A percentile compares a stretch with the other conserved stretches of the same genome.
These are phyloP conservation scores for Gortyna flavago DNA, from an alignment of 2,888 invertebrate species.

Conservation along the genomic window DNA sequence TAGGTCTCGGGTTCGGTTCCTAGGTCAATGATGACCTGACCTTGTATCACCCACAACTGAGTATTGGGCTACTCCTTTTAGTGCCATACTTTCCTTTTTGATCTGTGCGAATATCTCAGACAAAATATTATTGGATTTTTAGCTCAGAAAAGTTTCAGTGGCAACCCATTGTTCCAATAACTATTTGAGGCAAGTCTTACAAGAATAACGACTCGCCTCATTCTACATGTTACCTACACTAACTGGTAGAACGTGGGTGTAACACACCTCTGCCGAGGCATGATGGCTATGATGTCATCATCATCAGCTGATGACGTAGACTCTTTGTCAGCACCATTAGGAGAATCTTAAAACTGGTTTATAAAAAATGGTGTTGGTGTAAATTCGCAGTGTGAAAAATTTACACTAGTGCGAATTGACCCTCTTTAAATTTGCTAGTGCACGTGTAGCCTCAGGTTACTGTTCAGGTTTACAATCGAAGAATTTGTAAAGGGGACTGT, in stretches of 20 bases:
- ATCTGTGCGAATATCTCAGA: not conserved
- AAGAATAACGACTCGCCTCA: not conserved
- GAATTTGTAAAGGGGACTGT: not conserved
- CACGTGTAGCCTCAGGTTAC: not conserved
- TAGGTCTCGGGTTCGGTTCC: not conserved
- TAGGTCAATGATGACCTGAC: not conserved
- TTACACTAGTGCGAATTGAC: not conserved
- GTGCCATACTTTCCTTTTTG: not conserved
- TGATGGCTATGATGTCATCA: not conserved
- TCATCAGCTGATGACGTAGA: not conserved
- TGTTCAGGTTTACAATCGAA: not conserved
- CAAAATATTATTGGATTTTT: not conserved
- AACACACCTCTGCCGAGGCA: too few relatives aligned
- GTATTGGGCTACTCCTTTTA: not conserved
- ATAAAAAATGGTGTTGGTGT: not conserved
- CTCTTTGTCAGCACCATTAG: too few relatives aligned
- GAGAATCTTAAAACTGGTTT: not conserved
- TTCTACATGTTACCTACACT: not conserved
- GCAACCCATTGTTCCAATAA: too few relatives aligned
- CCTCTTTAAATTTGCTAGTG: not conserved
- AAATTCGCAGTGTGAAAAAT: not conserved
- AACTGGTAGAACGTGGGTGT: not conserved
- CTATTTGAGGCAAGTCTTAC: not conserved
- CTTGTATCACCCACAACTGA: not conserved
- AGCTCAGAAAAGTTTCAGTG: not conserved